Percentiles rank a stretch among this genome's conserved stretches.
phyloP scores from a whole-genome alignment of 2,113 vertebrate genomes.

The Scophthalmus maximus region DNA sequence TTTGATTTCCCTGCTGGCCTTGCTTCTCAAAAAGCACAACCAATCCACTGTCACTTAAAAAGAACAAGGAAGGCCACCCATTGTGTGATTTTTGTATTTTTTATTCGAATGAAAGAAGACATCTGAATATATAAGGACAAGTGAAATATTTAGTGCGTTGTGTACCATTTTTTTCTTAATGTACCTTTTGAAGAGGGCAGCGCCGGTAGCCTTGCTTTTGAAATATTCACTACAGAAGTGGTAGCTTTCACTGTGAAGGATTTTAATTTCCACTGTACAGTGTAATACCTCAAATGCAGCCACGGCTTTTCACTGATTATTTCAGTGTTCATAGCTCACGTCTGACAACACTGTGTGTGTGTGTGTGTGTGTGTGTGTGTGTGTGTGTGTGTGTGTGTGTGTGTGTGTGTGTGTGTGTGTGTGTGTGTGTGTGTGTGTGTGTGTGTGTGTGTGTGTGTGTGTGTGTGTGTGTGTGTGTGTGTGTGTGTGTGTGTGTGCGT shows the following conservation, averaged over 20 bases:
- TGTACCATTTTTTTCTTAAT: slow-evolving; percentile 31
- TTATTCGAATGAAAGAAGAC: slow-evolving; percentile 32
- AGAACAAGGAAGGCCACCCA: slow-evolving; percentile 43
- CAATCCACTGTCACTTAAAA: slow-evolving; percentile 27
- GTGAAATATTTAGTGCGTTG: slow-evolving; percentile 24
- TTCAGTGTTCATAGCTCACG: slow-evolving; percentile 23
- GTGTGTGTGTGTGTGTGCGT: background rate
- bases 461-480: background rate
- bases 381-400: background rate
- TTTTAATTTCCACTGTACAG: slow-evolving; percentile 30
- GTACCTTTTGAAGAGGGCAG: slow-evolving; percentile 29
- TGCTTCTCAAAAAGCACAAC: slow-evolving; percentile 55
- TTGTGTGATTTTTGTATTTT: slow-evolving; percentile 28
- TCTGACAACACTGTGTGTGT: slow-evolving; percentile 6
- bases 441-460: background rate
- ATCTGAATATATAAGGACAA: slow-evolving; percentile 37
- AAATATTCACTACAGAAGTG: slow-evolving; percentile 29
- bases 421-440: background rate
- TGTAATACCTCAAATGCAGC: background rate
- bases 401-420: background rate
- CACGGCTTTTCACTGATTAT: slow-evolving; percentile 2
- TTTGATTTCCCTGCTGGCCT: slow-evolving; percentile 38
- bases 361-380: background rate
- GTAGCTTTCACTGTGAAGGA: slow-evolving; percentile 40
- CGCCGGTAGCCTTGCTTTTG: slow-evolving; percentile 52